Conservation (phyloP, 2,888 invertebrate genomes). For the Globia sparganii region DNA sequence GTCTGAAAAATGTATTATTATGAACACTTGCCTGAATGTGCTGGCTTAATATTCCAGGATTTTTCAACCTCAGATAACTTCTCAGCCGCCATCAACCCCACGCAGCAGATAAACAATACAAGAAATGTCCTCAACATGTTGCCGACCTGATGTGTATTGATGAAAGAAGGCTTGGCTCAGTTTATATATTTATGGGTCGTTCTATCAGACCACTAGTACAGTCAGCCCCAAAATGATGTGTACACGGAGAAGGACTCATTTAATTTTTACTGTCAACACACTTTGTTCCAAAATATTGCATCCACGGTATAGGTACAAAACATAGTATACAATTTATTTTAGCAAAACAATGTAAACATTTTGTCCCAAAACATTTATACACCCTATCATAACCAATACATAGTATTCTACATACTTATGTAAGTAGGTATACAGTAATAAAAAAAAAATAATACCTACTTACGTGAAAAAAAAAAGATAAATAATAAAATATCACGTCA, state of each 20-base stretch:
- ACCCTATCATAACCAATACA: no score
- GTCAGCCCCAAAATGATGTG: neutral
- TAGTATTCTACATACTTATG: no score
- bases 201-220: neutral
- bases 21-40: slow-evolving; percentile 4
- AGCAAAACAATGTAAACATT: no score
- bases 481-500: no score
- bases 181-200: slow-evolving; percentile 2
- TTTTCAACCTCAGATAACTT: neutral
- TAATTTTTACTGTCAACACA: no score
- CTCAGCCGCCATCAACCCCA: neutral
- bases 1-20: no score
- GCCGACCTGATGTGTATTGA: neutral
- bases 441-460: no score
- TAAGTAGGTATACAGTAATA: no score
- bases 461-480: no score
- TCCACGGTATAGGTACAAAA: no score
- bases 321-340: neutral
- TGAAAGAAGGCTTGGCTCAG: neutral
- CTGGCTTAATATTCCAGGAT: neutral
- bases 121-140: slow-evolving; percentile 20
- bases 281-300: neutral
- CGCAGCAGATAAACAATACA: slow-evolving; percentile 5
- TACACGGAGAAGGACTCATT: no score
- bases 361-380: no score